Conservation (phyloP, 2,113 vertebrate species). For the Charadrius vociferus region DNA sequence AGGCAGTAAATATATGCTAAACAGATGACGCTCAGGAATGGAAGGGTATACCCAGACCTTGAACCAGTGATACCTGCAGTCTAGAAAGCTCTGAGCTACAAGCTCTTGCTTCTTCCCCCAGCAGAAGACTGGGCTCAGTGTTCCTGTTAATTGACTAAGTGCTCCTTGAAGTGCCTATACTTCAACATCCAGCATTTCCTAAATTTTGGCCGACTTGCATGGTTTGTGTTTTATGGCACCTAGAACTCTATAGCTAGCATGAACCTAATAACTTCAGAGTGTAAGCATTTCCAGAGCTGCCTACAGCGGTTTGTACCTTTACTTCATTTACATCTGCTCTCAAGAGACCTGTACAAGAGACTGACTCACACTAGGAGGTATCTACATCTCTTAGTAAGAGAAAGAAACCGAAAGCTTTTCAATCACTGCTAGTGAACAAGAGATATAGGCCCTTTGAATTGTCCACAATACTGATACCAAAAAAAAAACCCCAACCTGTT, state of each 20-base stretch:
- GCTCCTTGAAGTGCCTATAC: neutral
- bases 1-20: neutral
- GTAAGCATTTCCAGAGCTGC: neutral
- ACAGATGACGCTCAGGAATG: neutral
- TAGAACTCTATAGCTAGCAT: neutral
- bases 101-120: neutral
- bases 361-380: neutral
- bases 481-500: neutral
- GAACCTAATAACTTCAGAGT: neutral
- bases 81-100: neutral
- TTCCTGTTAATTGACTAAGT: neutral
- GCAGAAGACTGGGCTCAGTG: neutral
- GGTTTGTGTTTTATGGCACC: neutral
- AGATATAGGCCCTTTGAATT: neutral
- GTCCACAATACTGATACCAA: neutral
- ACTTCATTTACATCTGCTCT: neutral
- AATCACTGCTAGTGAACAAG: neutral
- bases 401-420: neutral
- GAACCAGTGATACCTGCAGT: neutral
- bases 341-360: neutral
- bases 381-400: neutral
- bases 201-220: neutral
- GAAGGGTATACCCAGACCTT: neutral
- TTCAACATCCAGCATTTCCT: neutral
- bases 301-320: neutral